Percentiles rank a stretch among this genome's conserved stretches.
These are phyloP conservation scores for Smittia aterrima DNA, from an alignment of 2,888 invertebrate genomes.

Conservation along the genomic window DNA sequence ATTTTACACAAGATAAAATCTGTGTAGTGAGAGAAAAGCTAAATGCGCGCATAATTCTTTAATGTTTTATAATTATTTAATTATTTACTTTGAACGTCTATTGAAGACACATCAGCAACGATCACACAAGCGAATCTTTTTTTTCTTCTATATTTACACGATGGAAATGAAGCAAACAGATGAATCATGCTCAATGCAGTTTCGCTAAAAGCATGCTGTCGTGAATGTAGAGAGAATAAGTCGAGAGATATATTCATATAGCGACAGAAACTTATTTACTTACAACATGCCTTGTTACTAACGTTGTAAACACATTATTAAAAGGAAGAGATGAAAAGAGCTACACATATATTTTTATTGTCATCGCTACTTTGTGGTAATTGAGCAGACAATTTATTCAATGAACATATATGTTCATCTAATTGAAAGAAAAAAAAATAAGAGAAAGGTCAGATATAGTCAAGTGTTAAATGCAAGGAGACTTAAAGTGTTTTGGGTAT, in stretches of 20 bases:
- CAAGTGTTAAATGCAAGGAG: neutral
- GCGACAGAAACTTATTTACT: neutral
- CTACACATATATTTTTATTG: slow-evolving; percentile 32
- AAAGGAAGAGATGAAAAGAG: slow-evolving; percentile 2
- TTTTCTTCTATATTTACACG: neutral
- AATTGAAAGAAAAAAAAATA: neutral
- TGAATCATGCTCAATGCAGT: neutral
- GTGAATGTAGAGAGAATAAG: neutral
- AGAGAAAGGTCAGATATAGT: slow-evolving; percentile 1
- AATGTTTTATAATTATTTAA: slow-evolving; percentile 38
- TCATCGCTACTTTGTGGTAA: slow-evolving; percentile 38
- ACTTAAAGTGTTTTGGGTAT: neutral
- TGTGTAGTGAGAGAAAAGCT: slow-evolving; percentile 26
- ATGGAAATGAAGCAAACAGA: neutral
- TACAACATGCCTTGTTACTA: slow-evolving; percentile 7
- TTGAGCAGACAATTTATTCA: slow-evolving; percentile 39
- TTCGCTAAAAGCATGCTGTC: neutral
- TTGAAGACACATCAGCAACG: neutral
- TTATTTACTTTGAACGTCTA: slow-evolving; percentile 34
- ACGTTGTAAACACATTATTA: slow-evolving; percentile 37
- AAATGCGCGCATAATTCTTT: slow-evolving; percentile 28
- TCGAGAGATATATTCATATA: neutral
- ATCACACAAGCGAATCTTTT: too few relatives aligned
- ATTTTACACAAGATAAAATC: slow-evolving; percentile 40
- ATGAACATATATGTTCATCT: neutral